A percentile compares a stretch with the other conserved stretches of the same genome.
Conservation (phyloP, 2,113 vertebrate species). For the Gavia stellata region DNA sequence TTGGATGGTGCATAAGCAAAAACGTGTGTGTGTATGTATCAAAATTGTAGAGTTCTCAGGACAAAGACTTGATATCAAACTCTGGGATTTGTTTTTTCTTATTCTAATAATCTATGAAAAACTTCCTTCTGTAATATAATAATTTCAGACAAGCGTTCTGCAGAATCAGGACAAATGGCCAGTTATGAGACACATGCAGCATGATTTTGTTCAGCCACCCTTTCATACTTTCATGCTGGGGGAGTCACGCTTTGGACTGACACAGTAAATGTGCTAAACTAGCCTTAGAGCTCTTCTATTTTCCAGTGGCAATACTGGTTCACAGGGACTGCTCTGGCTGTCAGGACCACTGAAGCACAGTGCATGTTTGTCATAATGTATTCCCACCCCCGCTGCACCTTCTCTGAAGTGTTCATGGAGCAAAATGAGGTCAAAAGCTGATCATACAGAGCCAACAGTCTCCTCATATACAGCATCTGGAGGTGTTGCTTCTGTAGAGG, state of each 20-base stretch:
- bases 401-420: background rate
- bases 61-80: background rate
- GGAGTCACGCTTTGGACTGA: background rate
- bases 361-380: background rate
- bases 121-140: background rate
- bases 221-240: background rate
- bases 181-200: background rate
- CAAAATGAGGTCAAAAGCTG: background rate
- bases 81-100: background rate
- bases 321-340: background rate
- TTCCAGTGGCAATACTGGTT: background rate
- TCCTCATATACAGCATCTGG: background rate
- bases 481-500: background rate
- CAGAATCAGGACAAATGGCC: background rate
- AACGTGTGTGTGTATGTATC: fast-evolving
- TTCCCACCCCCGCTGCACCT: fast-evolving
- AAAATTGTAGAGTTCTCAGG: background rate
- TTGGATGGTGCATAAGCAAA: background rate
- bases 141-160: background rate
- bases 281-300: background rate
- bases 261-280: background rate
- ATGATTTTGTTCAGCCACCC: background rate
- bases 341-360: background rate
- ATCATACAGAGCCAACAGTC: background rate
- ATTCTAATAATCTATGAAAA: background rate